Conservation (phyloP, 2,113 vertebrate species). For the Festucalex cinctus region DNA sequence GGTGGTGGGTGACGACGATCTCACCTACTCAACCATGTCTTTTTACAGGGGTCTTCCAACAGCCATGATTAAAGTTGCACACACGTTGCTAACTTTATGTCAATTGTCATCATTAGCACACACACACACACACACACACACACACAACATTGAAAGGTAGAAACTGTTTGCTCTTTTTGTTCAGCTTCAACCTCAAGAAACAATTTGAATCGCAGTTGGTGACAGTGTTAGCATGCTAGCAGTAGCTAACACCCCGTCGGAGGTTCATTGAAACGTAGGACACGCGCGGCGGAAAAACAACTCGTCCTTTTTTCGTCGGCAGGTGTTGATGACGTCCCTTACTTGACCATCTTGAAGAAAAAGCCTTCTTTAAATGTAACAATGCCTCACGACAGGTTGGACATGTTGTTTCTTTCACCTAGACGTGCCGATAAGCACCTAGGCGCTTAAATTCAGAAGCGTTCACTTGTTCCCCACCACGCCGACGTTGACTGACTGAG, state of each 20-base stretch:
- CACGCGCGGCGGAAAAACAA: background rate
- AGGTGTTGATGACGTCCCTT: rapidly evolving
- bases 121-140: background rate
- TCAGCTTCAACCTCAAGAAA: background rate
- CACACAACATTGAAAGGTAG: background rate
- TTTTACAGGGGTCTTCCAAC: background rate
- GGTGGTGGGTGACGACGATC: too few relatives aligned
- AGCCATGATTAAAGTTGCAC: background rate
- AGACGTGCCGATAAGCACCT: background rate
- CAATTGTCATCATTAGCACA: too few relatives aligned
- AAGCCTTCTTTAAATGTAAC: background rate
- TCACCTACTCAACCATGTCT: too few relatives aligned
- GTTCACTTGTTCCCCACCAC: background rate
- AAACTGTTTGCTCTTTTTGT: background rate
- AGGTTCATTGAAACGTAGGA: background rate
- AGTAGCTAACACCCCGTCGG: conserved; percentile 5
- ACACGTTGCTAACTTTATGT: background rate
- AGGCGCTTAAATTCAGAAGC: too few relatives aligned
- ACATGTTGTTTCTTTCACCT: rapidly evolving
- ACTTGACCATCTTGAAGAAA: rapidly evolving
- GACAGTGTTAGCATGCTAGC: conserved; percentile 14
- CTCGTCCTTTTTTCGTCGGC: background rate
- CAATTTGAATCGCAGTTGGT: background rate
- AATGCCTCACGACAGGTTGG: background rate
- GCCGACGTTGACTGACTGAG: rapidly evolving